Evolutionary conservation across 2,797 vertebrate genomes (phyloP), one percentile per base, ranked within the genome.

Genomic region (Clarias fuscus): DNA sequence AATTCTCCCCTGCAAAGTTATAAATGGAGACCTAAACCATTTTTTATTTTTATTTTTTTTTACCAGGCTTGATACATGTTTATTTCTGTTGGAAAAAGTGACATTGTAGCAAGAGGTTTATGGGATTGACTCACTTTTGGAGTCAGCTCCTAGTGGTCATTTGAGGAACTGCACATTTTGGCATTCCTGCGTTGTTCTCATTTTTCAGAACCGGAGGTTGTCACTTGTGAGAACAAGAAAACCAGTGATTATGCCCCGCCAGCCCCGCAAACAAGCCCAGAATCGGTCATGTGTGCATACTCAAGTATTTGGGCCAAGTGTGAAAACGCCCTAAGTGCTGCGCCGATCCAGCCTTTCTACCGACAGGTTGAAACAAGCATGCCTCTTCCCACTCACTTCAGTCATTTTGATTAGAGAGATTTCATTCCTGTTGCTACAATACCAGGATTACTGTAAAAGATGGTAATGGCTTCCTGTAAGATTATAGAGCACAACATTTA

Each of bases 341-440:
- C 37, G 2, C 27, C 33, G 56, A 61, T 67, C 40, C 43, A 68
- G 6, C 22, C 30, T 37, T 72, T 40, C 37, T 11, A 17, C 53
- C 59, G 20, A 61, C 82, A 73, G 82, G 67, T 61, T 84, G 37
- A 75, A 84, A 84, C 82, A 84, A 72, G 70, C 33, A 30, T 17
- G 22, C 27, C 82, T 73, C 10, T 61, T 83, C 22, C 24, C 56
- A 72, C 53, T 78, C 76, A 61, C 82, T 61, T 40, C 20, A 61
- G 27, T 43, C 68, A 17, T 72, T 83, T 72, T 59, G 67, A 83
- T 83, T 33, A 71, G 67, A 33, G 5, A 62, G 56, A 37, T 43
- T 61, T 62, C 37, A 24, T 53, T 83, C 56, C 30, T 72, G 67
- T 61, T 72, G 6, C 30, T 20, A 24, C 48, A 83, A 59, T 59